A percentile compares a stretch with the other conserved stretches of the same genome.
Evolutionary conservation across 1,140 invertebrate species (phyloP).

Genomic region (Bombyx mandarina): DNA sequence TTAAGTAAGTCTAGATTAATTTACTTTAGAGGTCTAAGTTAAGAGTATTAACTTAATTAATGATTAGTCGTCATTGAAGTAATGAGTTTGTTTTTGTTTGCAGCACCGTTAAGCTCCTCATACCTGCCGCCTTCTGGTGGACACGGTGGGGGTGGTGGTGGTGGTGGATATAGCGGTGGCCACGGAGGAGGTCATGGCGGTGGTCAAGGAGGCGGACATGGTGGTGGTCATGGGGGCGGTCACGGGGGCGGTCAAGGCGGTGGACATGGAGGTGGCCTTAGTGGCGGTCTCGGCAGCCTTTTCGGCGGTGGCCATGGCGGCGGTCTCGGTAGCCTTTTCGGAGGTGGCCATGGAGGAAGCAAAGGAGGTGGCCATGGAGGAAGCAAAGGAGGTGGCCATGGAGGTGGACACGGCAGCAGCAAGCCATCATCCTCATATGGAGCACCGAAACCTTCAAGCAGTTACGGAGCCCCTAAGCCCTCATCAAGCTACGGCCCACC

Average conservation of each 20-base stretch:
- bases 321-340: slow-evolving; percentile 14
- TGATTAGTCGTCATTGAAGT: too few relatives aligned
- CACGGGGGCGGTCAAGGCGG: slow-evolving; percentile 12
- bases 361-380: slow-evolving; percentile 10
- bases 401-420: slow-evolving; percentile 16
- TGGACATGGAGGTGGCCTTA: neutral
- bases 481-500: slow-evolving; percentile 52
- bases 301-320: slow-evolving; percentile 1
- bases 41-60: too few relatives aligned
- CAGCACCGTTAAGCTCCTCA: slow-evolving; percentile 57
- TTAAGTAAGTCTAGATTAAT: too few relatives aligned
- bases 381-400: slow-evolving; percentile 7
- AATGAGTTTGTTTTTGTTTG: slow-evolving; percentile 15
- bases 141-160: slow-evolving; percentile 13
- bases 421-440: slow-evolving; percentile 65
- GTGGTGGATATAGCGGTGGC: too few relatives aligned
- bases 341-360: slow-evolving; percentile 11
- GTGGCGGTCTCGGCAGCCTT: neutral
- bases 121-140: slow-evolving; percentile 63
- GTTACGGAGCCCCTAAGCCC: slow-evolving; percentile 33
- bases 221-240: slow-evolving; percentile 8
- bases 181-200: too few relatives aligned
- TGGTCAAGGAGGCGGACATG: slow-evolving; percentile 3
- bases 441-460: slow-evolving; percentile 36
- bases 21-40: too few relatives aligned